Base-by-base conservation (phyloP, 2,113 vertebrate species). In the Gambusia holbrooki region DNA sequence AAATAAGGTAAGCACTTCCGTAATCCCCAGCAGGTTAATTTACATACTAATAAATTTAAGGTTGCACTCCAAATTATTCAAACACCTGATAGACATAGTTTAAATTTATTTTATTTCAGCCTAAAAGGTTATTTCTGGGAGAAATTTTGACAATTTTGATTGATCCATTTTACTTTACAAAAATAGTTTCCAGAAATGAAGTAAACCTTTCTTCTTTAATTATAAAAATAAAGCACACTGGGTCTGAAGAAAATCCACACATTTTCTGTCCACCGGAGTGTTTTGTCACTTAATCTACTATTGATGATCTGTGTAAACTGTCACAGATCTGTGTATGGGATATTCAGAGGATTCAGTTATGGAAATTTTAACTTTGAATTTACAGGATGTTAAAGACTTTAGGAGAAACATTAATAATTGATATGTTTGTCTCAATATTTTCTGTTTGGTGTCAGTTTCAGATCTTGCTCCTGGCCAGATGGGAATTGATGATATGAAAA, bases 401-500 rank as follows among this genome's bases (percentile, higher is more conserved):
- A 25, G 19, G 22, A 2, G 48, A 54, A 54, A 54, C 0, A 7
- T 54, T 25, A 7, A 22, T 22, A 27, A 37, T 69, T 61, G 29
- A 6, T 79, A 33, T 62, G 28, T 64, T 42, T 71, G 13, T 64
- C 54, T 40, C 64, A 66, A 11, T 9, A 10, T 74, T 30, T 51
- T 32, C 14, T 45, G 28, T 45, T 29, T 14, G 76, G 65, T 84
- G 3, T 80, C 75, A 97, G 96, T 97, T 71, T 96, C 96, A 0
- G 96, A 97, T 90, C 94, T 97, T 10, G 96, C 95, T 54, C 96
- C 96, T 0, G 96, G 96, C 12, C 95, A 96, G 89, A 94, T 95
- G 29, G 95, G 95, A 63, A 90, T 95, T 66, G 97, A 98, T 33
- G 97, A 97, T 88, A 98, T 98, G 97, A 96, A 96, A 77, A 90